Base-by-base conservation (phyloP, 2,888 invertebrate species). In the Stramonita haemastoma region DNA sequence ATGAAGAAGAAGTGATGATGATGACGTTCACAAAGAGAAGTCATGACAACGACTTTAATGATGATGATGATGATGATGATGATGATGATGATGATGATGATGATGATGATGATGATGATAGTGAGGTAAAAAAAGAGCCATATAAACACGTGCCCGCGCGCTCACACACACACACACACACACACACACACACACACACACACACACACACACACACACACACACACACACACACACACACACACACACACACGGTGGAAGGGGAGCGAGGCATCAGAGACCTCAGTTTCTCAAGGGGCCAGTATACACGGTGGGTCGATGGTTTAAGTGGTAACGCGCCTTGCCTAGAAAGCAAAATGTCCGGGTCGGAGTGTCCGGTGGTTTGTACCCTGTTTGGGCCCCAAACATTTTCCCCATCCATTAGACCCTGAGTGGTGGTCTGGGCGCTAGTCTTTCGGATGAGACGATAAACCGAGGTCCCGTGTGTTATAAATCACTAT, bases 151-250 rank as follows among this genome's bases (percentile, higher is more conserved):
- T n/a, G 11, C 73, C 22, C 73, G n/a, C 8, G 73, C 26, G 26
- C 0, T 8, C 73, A 73, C 73, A 77, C 77, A 77, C n/a, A 77
- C 66, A 66, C 66, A 66, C 66, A 66, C 13, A 66, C 66, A 79
- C 79, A 83, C 34, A 83, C 83, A 83, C 34, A 83, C 83, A 83
- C 34, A 83, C 83, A 83, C 34, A 83, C 83, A 83, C 34, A 83
- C 83, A 83, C 34, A 83, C 83, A 34, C 34, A 83, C 34, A 83
- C 83, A 83, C 34, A 83, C 34, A 36, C 4, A 36, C 36, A 83
- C 83, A 83, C 34, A 83, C 83, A 83, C 83, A 83, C 8, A 83
- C 83, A 83, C 83, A 36, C n/a, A 22, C 36, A 83, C 34, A 83
- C 8, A 34, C 34, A 83, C 83, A 83, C 83, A 83, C 34, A 83